Conservation (phyloP, 30 jellyfish, hydroid and myxozoan genomes). For the Haliclystus octoradiatus region DNA sequence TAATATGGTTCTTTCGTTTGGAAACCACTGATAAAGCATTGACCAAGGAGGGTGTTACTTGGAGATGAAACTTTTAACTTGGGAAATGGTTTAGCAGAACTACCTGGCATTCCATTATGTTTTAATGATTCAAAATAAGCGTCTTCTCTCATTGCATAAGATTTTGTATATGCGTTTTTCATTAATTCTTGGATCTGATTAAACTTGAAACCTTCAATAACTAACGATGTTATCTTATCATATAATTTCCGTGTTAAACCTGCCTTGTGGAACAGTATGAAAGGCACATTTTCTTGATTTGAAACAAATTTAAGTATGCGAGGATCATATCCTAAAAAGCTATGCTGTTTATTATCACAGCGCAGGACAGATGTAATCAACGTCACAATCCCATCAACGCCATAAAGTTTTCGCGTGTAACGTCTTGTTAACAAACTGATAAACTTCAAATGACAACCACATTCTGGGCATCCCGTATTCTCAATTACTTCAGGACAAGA, state of each 20-base stretch:
- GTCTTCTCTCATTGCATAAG: constrained; percentile 40
- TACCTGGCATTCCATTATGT: too few relatives aligned
- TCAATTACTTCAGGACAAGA: constrained; percentile 32
- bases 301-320: constrained; percentile 63
- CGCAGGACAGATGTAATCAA: constrained; percentile 85
- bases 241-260: constrained; percentile 71
- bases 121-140: constrained; percentile 49
- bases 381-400: constrained; percentile 67
- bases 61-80: constrained; percentile 67
- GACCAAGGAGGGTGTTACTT: constrained; percentile 79
- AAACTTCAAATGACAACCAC: constrained; percentile 42
- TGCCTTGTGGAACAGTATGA: constrained; percentile 86
- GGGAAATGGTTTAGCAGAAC: too few relatives aligned
- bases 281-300: constrained; percentile 66
- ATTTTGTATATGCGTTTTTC: constrained; percentile 39
- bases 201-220: constrained; percentile 70
- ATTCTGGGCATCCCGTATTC: constrained; percentile 46
- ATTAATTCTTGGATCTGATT: constrained; percentile 69
- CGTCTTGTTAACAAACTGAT: constrained; percentile 65
- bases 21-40: constrained; percentile 74
- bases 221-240: constrained; percentile 50
- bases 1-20: constrained; percentile 78
- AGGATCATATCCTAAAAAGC: constrained; percentile 92
- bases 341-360: constrained; percentile 72
- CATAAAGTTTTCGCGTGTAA: constrained; percentile 75